phyloP scores from a whole-genome alignment of 2,113 vertebrate genomes.

The Procapra przewalskii region DNA sequence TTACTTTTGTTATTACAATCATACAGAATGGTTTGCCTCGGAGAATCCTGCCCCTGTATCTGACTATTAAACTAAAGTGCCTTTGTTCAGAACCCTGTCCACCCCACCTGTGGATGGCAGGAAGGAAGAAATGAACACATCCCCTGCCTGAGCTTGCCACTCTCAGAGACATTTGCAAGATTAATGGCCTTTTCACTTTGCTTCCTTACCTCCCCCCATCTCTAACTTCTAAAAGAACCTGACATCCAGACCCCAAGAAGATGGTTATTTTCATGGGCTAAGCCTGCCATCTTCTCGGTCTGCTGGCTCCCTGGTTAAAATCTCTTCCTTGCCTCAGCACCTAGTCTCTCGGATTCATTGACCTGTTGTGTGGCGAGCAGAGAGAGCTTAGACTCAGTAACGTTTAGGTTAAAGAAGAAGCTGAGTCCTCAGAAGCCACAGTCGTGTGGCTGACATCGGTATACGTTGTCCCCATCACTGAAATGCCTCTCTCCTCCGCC shows the following conservation, averaged over 20 bases:
- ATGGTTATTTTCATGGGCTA: neutral
- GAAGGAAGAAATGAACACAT: neutral
- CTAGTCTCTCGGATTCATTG: neutral
- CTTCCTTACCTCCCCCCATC: neutral
- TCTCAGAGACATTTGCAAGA: neutral
- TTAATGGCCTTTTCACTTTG: neutral
- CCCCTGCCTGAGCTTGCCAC: neutral
- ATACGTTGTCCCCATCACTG: neutral
- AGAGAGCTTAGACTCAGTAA: neutral
- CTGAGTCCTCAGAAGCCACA: neutral
- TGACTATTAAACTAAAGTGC: neutral
- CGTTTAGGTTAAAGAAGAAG: neutral
- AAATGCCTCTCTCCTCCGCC: neutral
- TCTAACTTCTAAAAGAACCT: neutral
- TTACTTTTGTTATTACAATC: neutral
- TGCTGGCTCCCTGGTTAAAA: neutral
- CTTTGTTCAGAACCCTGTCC: neutral
- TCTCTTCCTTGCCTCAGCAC: neutral
- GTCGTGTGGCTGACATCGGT: rapidly evolving
- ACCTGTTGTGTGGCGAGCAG: rapidly evolving
- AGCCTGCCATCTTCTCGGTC: neutral
- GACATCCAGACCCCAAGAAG: neutral
- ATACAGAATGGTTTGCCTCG: neutral
- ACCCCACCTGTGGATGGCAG: neutral
- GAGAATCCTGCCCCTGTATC: neutral